Evolutionary conservation across 2,113 vertebrate species (phyloP), one percentile per base, ranked within the genome.

Genomic region (Oreocharis arfaki): DNA sequence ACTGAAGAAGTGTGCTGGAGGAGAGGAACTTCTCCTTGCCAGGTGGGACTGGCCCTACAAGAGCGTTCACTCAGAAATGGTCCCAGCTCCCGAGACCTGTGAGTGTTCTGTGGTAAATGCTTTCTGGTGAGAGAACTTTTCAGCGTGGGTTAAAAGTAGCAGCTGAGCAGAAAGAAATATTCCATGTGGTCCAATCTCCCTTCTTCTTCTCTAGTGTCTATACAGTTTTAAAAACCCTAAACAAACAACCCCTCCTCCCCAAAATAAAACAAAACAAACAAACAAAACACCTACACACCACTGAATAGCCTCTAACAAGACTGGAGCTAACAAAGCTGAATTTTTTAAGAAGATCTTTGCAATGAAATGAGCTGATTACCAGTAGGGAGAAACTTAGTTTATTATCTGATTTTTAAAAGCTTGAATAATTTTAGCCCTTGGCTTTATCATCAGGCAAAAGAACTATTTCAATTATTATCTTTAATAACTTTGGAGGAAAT

Each of bases 331-430:
- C 96, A 96, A 97, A 96, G 64, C 83, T 94, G 89, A 93, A 71
- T 93, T 97, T 97, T 95, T 93, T 76, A 96, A 84, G 13, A 67
- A n/a, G 94, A 92, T 93, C 95, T 95, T 96, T 93, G 90, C 82
- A 96, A 94, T 76, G 59, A 96, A 97, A 96, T 90, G 95, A 97
- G 92, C 91, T 96, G 95, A 97, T 93, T 97, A 95, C 49, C 39
- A 60, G 69, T 90, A 95, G 77, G 90, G 95, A 89, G 78, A 92
- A 97, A 96, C 90, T 88, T 94, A 41, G 56, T 95, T 97, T 98
- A 93, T 96, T 94, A 96, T 96, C 90, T 92, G 75, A 84, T 93
- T 97, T 97, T 93, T 95, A 86, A 95, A 88, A 96, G 87, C 82
- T 78, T 90, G 88, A 94, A 71, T 97, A 95, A 96, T 98, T 97